Evolutionary conservation across 2,113 vertebrate genomes (phyloP).

Genomic region (Zootoca vivipara): DNA sequence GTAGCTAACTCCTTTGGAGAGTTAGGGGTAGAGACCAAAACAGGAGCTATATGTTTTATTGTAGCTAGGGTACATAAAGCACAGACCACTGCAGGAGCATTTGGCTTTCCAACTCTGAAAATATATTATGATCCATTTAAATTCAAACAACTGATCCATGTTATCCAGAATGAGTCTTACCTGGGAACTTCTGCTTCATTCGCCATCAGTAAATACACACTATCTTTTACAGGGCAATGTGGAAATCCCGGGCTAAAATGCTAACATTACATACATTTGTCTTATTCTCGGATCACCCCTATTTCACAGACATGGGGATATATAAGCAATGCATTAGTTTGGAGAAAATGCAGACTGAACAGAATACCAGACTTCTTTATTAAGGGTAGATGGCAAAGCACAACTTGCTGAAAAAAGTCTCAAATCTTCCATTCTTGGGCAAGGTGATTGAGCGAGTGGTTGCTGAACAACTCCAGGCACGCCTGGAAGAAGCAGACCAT

Average conservation of each 20-base stretch:
- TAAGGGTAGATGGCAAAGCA: neutral
- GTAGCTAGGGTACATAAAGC: neutral
- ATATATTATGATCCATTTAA: neutral
- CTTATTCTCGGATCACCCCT: neutral
- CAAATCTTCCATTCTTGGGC: no score
- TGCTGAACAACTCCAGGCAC: no score
- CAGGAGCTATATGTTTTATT: neutral
- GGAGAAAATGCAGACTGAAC: neutral
- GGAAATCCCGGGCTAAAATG: neutral
- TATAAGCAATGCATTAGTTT: neutral
- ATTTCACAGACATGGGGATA: neutral
- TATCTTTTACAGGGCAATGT: neutral
- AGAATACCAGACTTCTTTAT: neutral
- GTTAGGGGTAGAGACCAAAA: no score
- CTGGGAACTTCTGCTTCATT: neutral
- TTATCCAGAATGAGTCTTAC: neutral
- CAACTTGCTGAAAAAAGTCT: neutral
- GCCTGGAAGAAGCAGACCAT: no score
- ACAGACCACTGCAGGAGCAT: no score
- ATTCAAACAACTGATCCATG: neutral
- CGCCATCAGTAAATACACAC: neutral
- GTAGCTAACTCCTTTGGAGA: neutral
- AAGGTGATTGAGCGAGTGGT: no score
- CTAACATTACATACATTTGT: neutral
- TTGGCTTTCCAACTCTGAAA: no score